phyloP scores from a whole-genome alignment of 2,113 vertebrate species.

The Oryzias javanicus region DNA sequence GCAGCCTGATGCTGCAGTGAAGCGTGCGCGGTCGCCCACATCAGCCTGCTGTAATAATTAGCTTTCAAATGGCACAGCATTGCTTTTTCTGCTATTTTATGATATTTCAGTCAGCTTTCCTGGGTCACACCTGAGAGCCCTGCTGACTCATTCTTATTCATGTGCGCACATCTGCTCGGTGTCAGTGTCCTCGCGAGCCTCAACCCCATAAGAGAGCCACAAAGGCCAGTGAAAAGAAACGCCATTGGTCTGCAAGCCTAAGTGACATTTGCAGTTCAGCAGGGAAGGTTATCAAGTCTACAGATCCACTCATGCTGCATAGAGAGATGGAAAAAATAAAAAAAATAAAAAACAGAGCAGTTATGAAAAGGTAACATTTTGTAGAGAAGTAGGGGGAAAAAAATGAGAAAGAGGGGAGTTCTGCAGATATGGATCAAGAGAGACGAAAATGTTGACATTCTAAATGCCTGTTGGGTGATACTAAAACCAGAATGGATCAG shows the following conservation, averaged over 20 bases:
- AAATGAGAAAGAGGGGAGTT: constrained; percentile 8
- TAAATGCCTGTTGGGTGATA: constrained; percentile 56
- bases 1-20: constrained; percentile 17
- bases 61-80: constrained; percentile 5
- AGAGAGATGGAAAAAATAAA: constrained; percentile 7
- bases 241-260: constrained; percentile 37
- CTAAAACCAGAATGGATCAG: constrained; percentile 14
- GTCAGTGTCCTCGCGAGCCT: constrained; percentile 41
- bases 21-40: not conserved
- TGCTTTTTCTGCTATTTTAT: constrained; percentile 42
- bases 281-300: constrained; percentile 61
- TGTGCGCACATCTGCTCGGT: constrained; percentile 42
- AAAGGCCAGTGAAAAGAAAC: constrained; percentile 17
- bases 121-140: constrained; percentile 53
- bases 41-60: constrained; percentile 24
- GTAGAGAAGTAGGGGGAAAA: constrained; percentile 40
- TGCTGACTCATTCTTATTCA: constrained; percentile 68
- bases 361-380: constrained; percentile 72
- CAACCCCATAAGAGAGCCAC: constrained; percentile 41
- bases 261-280: constrained; percentile 68
- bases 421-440: constrained; percentile 51
- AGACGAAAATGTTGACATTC: constrained; percentile 61
- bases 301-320: constrained; percentile 44
- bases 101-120: constrained; percentile 36
- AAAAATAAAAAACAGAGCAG: constrained; percentile 37